These are phyloP conservation scores for cattle (Bos taurus) DNA, from an alignment of 2,113 vertebrate genomes.

Conservation along the genomic window DNA sequence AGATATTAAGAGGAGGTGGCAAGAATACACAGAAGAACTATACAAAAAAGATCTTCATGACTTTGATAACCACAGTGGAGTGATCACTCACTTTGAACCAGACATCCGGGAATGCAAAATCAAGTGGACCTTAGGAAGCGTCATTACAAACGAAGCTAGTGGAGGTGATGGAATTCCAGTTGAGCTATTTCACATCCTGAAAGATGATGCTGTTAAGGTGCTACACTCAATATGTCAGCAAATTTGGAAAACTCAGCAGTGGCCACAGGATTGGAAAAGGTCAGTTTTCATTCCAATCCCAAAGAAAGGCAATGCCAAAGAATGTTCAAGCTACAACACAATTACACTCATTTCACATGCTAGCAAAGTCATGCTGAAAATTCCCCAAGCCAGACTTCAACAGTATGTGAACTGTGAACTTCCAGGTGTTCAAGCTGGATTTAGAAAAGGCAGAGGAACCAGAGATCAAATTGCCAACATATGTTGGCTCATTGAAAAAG, in stretches of 20 bases:
- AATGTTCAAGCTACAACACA: background rate
- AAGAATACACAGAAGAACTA: background rate
- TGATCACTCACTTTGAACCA: background rate
- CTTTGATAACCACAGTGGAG: background rate
- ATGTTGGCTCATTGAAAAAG: background rate
- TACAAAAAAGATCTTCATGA: background rate
- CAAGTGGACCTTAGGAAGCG: background rate
- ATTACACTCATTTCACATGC: background rate
- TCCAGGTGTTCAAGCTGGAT: background rate
- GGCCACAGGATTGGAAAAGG: background rate
- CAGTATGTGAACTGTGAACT: background rate
- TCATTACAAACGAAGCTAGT: background rate
- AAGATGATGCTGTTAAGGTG: background rate
- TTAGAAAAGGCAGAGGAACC: background rate
- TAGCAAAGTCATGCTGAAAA: background rate
- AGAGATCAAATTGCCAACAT: background rate
- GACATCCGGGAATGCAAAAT: background rate
- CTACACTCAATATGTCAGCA: background rate
- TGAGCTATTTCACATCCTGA: background rate
- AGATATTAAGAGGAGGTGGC: background rate
- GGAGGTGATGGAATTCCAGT: background rate
- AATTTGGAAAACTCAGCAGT: background rate
- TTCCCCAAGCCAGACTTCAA: background rate
- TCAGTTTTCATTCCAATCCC: background rate
- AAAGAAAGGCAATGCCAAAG: background rate